These are phyloP conservation scores for Tanytarsus gracilentus DNA, from an alignment of 2,888 invertebrate genomes.

Conservation along the genomic window DNA sequence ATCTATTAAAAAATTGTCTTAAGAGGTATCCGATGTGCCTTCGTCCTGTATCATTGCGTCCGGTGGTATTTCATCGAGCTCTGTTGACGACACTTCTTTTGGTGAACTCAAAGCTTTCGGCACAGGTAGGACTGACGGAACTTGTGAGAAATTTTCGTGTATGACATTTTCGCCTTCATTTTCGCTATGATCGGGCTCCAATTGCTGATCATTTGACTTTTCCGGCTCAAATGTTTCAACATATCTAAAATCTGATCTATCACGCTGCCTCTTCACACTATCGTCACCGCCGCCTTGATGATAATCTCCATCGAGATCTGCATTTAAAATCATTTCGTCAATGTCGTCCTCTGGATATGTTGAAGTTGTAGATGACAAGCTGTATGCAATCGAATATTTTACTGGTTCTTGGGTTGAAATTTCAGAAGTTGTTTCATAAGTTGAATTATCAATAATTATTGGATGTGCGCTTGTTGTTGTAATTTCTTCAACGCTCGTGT, in stretches of 20 bases:
- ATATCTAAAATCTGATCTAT: slow-evolving; percentile 20
- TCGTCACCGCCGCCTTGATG: slow-evolving; percentile 11
- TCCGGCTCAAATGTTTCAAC: slow-evolving; percentile 19
- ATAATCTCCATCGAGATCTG: not conserved
- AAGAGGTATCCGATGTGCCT: not conserved
- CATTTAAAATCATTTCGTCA: slow-evolving; percentile 24
- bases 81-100: slow-evolving; percentile 11
- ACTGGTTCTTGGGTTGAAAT: not conserved
- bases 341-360: slow-evolving; percentile 17
- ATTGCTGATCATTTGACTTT: slow-evolving; percentile 3
- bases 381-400: slow-evolving; percentile 3
- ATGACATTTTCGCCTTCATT: slow-evolving; percentile 19
- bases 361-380: not conserved
- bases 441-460: not conserved
- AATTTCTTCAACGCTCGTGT: not conserved
- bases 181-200: slow-evolving; percentile 10
- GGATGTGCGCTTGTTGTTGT: not conserved
- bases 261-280: slow-evolving; percentile 8
- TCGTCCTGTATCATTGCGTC: slow-evolving; percentile 7
- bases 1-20: too few relatives aligned
- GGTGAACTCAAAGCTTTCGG: slow-evolving; percentile 24
- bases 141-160: slow-evolving; percentile 14
- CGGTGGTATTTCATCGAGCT: slow-evolving; percentile 12
- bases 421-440: not conserved
- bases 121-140: slow-evolving; percentile 10